Evolutionary conservation across 2,113 vertebrate genomes (phyloP).

Genomic region (Hypanus sabinus): DNA sequence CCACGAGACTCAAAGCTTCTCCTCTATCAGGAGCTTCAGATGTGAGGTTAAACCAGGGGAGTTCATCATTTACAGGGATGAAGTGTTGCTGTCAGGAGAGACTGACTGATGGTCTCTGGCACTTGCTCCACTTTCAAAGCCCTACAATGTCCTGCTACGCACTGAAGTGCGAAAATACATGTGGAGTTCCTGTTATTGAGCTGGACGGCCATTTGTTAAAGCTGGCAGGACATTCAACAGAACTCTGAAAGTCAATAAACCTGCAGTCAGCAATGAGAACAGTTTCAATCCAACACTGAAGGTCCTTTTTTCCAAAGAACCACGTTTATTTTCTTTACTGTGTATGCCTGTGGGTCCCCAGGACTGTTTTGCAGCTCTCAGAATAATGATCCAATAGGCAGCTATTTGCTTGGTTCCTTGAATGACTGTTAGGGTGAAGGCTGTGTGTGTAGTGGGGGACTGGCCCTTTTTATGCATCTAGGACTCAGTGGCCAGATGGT

Average conservation of each 20-base stretch:
- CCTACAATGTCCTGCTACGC: neutral
- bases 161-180: neutral
- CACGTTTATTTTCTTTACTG: neutral
- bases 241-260: neutral
- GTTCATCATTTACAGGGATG: too few relatives aligned
- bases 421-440: neutral
- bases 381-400: neutral
- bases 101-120: neutral
- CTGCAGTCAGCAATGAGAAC: neutral
- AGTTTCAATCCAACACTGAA: neutral
- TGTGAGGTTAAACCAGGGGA: neutral
- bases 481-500: neutral
- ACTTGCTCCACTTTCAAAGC: neutral
- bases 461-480: neutral
- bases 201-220: neutral
- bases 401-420: neutral
- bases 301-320: neutral
- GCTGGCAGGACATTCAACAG: neutral
- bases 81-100: neutral
- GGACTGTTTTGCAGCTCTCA: neutral
- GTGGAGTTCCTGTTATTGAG: neutral
- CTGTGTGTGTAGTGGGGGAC: too few relatives aligned
- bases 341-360: too few relatives aligned
- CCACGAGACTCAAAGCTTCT: neutral
- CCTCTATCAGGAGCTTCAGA: neutral